These are phyloP conservation scores for Liolophura sinensis DNA, from an alignment of 1,140 invertebrate genomes.

Conservation along the genomic window DNA sequence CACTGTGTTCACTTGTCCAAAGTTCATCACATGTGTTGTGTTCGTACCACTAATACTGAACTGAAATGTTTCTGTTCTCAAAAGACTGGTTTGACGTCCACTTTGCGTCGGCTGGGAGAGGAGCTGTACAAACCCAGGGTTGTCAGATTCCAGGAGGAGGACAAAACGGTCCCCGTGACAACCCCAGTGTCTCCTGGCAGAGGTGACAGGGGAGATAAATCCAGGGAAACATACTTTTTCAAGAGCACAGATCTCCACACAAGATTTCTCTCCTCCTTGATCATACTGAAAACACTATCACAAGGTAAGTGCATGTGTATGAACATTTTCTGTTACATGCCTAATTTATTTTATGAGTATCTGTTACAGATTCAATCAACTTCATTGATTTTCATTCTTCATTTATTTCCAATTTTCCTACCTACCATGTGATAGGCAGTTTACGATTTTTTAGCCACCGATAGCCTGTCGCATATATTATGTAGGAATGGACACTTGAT, in stretches of 20 bases:
- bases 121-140: conserved; percentile 39
- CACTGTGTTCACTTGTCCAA: no score
- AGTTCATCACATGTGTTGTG: not conserved
- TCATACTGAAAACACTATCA: conserved; percentile 52
- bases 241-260: conserved; percentile 48
- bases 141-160: not conserved
- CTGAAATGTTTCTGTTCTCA: conserved; percentile 16
- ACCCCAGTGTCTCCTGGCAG: no score
- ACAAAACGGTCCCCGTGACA: not conserved
- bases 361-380: no score
- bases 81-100: conserved; percentile 52
- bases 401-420: no score
- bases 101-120: conserved; percentile 53
- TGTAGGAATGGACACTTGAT: no score
- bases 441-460: no score
- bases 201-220: conserved; percentile 28
- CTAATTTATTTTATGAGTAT: no score
- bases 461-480: no score
- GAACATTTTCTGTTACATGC: no score
- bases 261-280: conserved; percentile 46
- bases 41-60: not conserved
- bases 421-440: no score
- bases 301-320: conserved; percentile 39
- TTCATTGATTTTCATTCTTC: no score
- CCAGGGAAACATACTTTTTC: conserved; percentile 45